phyloP scores from a whole-genome alignment of 2,113 vertebrate genomes.

The Myiopsitta monachus region DNA sequence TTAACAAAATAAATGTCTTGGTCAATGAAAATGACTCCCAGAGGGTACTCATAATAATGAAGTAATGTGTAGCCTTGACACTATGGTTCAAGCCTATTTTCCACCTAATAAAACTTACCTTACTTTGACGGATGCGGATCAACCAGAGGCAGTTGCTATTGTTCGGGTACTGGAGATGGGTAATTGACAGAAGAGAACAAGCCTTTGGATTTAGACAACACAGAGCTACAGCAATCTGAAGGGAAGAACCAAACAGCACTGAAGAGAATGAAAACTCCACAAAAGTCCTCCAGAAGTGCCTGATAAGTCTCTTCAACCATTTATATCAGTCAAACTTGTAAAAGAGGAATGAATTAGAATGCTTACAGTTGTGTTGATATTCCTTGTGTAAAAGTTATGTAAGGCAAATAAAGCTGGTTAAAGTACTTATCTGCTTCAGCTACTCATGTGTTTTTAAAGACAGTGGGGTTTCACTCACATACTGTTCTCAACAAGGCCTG shows the following conservation, averaged over 20 bases:
- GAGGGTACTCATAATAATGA: neutral
- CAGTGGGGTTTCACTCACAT: neutral
- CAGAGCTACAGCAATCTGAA: conserved; percentile 61
- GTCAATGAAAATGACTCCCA: neutral
- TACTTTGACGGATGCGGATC: conserved; percentile 35
- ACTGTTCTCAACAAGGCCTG: neutral
- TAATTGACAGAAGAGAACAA: conserved; percentile 49
- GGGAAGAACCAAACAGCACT: neutral
- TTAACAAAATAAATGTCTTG: neutral
- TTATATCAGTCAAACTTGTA: neutral
- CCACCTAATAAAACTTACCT: conserved; percentile 49
- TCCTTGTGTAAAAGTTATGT: neutral
- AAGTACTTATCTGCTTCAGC: neutral
- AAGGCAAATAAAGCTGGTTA: neutral
- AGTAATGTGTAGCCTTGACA: neutral
- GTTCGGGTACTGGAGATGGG: conserved; percentile 44
- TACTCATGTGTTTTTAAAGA: neutral
- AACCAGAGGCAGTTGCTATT: conserved; percentile 65
- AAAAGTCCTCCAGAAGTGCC: neutral
- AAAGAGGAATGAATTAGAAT: neutral
- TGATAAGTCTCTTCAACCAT: neutral
- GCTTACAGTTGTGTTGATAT: neutral
- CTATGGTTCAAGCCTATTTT: neutral
- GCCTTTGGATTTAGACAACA: conserved; percentile 48
- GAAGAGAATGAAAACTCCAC: neutral